A percentile compares a stretch with the other conserved stretches of the same genome.
Conservation (phyloP, 2,113 vertebrate genomes). For the Laticauda colubrina region DNA sequence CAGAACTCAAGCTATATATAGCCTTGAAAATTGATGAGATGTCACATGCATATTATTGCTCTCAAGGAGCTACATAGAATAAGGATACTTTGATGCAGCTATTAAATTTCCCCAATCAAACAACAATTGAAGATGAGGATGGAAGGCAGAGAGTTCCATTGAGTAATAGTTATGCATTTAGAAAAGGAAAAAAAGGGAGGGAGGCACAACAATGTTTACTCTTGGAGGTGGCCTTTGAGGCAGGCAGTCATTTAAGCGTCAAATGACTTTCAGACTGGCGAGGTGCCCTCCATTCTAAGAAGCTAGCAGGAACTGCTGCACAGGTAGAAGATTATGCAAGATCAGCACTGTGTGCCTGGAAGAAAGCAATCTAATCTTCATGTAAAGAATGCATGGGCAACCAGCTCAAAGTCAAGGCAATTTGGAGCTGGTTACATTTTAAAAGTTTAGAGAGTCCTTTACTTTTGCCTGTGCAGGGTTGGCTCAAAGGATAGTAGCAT, state of each 20-base stretch:
- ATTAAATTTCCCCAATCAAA: not conserved
- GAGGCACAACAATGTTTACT: constrained; percentile 14
- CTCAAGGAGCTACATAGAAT: not conserved
- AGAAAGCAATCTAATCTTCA: constrained; percentile 65
- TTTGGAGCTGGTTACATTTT: constrained; percentile 40
- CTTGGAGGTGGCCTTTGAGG: constrained; percentile 28
- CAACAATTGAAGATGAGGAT: not conserved
- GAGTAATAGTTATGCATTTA: not conserved
- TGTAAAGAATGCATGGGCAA: constrained; percentile 57
- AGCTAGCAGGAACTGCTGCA: constrained; percentile 49
- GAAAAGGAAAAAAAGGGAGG: fast-evolving
- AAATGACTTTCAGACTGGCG: constrained; percentile 47
- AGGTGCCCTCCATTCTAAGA: constrained; percentile 50
- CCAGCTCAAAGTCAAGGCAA: constrained; percentile 59
- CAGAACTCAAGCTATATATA: not conserved
- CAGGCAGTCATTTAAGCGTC: constrained; percentile 51
- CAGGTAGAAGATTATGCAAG: constrained; percentile 53
- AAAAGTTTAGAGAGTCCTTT: constrained; percentile 51
- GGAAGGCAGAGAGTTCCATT: not conserved
- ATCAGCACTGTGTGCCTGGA: constrained; percentile 57
- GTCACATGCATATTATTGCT: not conserved
- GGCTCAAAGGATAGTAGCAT: not conserved
- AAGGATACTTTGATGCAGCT: not conserved
- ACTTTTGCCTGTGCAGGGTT: constrained; percentile 44
- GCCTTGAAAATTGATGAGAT: not conserved